A percentile compares a stretch with the other conserved stretches of the same genome.
These are phyloP conservation scores for Orius insidiosus DNA, from an alignment of 1,140 invertebrate genomes.

Conservation along the genomic window DNA sequence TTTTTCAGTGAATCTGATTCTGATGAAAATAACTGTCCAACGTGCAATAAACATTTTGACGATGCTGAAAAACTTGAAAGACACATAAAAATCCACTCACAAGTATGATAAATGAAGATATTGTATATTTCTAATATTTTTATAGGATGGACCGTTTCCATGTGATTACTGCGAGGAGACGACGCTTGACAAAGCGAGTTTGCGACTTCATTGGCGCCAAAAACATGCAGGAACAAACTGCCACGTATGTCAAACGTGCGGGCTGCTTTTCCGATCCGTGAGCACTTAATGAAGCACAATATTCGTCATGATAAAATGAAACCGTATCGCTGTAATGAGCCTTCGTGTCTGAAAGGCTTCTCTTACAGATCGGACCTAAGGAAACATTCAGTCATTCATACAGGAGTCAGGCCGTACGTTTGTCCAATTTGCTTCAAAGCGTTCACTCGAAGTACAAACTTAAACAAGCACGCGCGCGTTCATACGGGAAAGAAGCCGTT, in stretches of 20 bases:
- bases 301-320: constrained; percentile 37
- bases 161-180: constrained; percentile 20
- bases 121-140: no score
- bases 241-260: constrained; percentile 34
- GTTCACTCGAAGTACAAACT: constrained; percentile 58
- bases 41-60: constrained; percentile 18
- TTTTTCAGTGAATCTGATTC: not conserved
- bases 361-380: constrained; percentile 19
- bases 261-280: constrained; percentile 31
- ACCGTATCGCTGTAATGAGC: constrained; percentile 28
- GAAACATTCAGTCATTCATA: constrained; percentile 21
- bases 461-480: constrained; percentile 66
- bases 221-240: constrained; percentile 35
- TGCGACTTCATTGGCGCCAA: constrained; percentile 20
- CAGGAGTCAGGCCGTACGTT: constrained; percentile 31
- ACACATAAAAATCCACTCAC: constrained; percentile 17
- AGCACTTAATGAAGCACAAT: constrained; percentile 33
- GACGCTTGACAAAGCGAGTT: constrained; percentile 15
- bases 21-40: constrained; percentile 12
- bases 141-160: constrained; percentile 20
- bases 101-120: no score
- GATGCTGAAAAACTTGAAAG: constrained; percentile 8
- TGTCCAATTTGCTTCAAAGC: constrained; percentile 48
- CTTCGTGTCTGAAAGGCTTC: constrained; percentile 24
- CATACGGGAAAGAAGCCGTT: constrained; percentile 45